phyloP scores from a whole-genome alignment of 2,888 invertebrate genomes.

The Phyllotreta striolata region DNA sequence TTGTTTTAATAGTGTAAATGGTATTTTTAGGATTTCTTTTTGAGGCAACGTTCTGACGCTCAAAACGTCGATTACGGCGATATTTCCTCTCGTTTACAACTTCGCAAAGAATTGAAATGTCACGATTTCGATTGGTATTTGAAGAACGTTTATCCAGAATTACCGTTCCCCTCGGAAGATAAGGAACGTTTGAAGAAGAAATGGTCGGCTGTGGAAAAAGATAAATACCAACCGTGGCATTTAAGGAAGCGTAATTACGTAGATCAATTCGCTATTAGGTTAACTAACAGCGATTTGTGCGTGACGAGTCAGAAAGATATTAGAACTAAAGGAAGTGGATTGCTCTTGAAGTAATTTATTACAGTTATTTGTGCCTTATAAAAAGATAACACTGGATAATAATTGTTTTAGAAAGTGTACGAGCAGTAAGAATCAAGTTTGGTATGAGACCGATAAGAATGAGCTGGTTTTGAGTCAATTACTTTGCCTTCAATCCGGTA shows the following conservation, averaged over 20 bases:
- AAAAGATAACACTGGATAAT: too few relatives aligned
- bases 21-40: slow-evolving; percentile 76
- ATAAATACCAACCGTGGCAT: slow-evolving; percentile 84
- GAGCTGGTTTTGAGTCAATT: slow-evolving; percentile 86
- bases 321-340: slow-evolving; percentile 71
- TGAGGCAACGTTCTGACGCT: slow-evolving; percentile 71
- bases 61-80: slow-evolving; percentile 77
- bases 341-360: slow-evolving; percentile 35
- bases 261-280: slow-evolving; percentile 72
- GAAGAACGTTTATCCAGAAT: slow-evolving; percentile 83
- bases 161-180: slow-evolving; percentile 71
- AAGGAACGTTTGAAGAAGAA: slow-evolving; percentile 66
- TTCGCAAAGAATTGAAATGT: slow-evolving; percentile 80
- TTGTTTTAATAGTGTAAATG: not conserved
- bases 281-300: slow-evolving; percentile 78
- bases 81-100: slow-evolving; percentile 73
- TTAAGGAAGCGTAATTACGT: slow-evolving; percentile 79
- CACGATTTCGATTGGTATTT: slow-evolving; percentile 89
- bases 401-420: slow-evolving; percentile 71
- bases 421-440: slow-evolving; percentile 77
- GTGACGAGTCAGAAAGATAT: slow-evolving; percentile 79
- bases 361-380: too few relatives aligned
- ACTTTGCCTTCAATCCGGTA: slow-evolving; percentile 83
- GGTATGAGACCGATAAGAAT: slow-evolving; percentile 84
- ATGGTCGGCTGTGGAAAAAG: slow-evolving; percentile 69